These are phyloP conservation scores for Amazona guildingii DNA, from an alignment of 2,113 vertebrate genomes.

Conservation along the genomic window DNA sequence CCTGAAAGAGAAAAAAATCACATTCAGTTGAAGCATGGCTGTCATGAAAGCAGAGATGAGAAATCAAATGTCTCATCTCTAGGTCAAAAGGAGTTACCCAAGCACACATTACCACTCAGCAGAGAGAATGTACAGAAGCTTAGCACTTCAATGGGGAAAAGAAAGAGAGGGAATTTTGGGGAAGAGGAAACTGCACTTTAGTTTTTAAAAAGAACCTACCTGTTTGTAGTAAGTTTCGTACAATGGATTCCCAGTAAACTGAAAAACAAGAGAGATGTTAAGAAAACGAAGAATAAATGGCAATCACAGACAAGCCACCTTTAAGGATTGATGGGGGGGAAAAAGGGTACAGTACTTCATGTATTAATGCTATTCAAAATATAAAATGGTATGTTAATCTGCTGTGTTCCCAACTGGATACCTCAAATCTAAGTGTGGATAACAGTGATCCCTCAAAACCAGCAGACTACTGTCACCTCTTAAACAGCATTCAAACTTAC, in stretches of 20 bases:
- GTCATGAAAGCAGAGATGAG: background rate
- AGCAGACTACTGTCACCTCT: background rate
- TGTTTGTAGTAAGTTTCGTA: constrained; percentile 95
- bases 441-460: background rate
- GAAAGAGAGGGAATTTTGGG: background rate
- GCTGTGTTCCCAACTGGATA: background rate
- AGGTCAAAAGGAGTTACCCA: background rate
- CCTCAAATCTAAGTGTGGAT: background rate
- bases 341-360: rapidly evolving
- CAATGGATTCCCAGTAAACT: constrained; percentile 90
- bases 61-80: background rate
- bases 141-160: background rate
- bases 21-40: background rate
- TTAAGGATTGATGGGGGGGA: background rate
- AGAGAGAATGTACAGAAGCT: background rate
- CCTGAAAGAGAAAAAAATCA: constrained; percentile 71
- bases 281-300: background rate
- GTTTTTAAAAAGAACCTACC: constrained; percentile 70
- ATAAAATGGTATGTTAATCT: rapidly evolving
- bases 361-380: background rate
- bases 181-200: background rate
- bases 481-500: background rate
- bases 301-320: background rate
- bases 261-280: constrained; percentile 11
- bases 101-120: background rate